phyloP scores from a whole-genome alignment of 1,140 invertebrate genomes.

The Drosophila pectinifera region DNA sequence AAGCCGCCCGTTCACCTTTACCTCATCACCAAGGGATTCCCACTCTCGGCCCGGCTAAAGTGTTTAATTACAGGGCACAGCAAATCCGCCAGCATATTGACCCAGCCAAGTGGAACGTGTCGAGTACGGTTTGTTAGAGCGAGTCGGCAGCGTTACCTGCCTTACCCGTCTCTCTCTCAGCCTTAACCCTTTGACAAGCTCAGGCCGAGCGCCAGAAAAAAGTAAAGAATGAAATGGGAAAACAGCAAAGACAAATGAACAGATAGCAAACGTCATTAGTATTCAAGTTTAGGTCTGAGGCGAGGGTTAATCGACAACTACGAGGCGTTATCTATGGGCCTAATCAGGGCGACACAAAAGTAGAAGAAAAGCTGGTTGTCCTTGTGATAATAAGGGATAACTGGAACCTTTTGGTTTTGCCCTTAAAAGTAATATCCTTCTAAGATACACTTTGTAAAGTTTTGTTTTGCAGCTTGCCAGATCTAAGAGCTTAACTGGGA shows the following conservation, averaged over 20 bases:
- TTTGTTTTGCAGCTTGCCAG: not conserved
- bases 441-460: not conserved
- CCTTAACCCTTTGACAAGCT: slow-evolving; percentile 69
- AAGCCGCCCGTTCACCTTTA: slow-evolving; percentile 52
- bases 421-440: not conserved
- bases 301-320: slow-evolving; percentile 37
- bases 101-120: slow-evolving; percentile 73
- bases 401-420: not conserved
- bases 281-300: slow-evolving; percentile 41
- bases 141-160: slow-evolving; percentile 55
- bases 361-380: not conserved
- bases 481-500: not conserved
- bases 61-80: slow-evolving; percentile 74
- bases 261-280: slow-evolving; percentile 72
- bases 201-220: slow-evolving; percentile 1
- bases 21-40: slow-evolving; percentile 28
- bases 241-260: slow-evolving; percentile 50
- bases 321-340: slow-evolving; percentile 20
- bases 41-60: slow-evolving; percentile 33
- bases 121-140: slow-evolving; percentile 78
- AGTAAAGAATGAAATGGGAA: slow-evolving; percentile 12
- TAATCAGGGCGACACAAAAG: slow-evolving; percentile 29
- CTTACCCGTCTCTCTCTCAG: slow-evolving; percentile 3
- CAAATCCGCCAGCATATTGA: slow-evolving; percentile 68
- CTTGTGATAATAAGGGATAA: not conserved